A percentile compares a stretch with the other conserved stretches of the same genome.
These are phyloP conservation scores for Sebastes vulpes DNA, from an alignment of 2,797 vertebrate genomes.

Conservation along the genomic window DNA sequence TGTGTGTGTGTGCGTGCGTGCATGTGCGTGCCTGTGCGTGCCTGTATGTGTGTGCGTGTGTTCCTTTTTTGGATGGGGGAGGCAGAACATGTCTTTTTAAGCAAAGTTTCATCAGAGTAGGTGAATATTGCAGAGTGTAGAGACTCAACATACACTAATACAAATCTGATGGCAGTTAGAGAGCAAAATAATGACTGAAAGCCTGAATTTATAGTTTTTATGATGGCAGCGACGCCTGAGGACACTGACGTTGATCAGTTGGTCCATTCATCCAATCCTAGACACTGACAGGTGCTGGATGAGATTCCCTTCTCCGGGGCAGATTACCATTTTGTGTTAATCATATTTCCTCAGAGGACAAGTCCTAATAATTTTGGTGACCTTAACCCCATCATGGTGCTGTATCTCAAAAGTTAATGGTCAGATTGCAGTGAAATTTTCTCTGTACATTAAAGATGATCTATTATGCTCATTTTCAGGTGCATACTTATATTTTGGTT, in stretches of 20 bases:
- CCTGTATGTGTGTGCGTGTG: background rate
- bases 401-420: no score
- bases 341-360: no score
- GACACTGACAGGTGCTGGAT: background rate
- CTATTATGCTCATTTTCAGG: no score
- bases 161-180: background rate
- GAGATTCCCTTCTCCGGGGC: background rate
- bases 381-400: no score
- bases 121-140: background rate
- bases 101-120: background rate
- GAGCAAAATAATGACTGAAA: background rate
- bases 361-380: no score
- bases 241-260: background rate
- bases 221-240: background rate
- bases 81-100: background rate
- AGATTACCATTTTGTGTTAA: background rate
- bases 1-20: background rate
- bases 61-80: background rate
- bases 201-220: background rate
- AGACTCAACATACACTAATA: background rate
- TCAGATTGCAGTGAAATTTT: no score
- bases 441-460: no score
- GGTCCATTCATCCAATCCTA: background rate
- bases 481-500: no score
- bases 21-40: background rate